A percentile compares a stretch with the other conserved stretches of the same genome.
These are phyloP conservation scores for Solen grandis DNA, from an alignment of 1,140 invertebrate species.

Conservation along the genomic window DNA sequence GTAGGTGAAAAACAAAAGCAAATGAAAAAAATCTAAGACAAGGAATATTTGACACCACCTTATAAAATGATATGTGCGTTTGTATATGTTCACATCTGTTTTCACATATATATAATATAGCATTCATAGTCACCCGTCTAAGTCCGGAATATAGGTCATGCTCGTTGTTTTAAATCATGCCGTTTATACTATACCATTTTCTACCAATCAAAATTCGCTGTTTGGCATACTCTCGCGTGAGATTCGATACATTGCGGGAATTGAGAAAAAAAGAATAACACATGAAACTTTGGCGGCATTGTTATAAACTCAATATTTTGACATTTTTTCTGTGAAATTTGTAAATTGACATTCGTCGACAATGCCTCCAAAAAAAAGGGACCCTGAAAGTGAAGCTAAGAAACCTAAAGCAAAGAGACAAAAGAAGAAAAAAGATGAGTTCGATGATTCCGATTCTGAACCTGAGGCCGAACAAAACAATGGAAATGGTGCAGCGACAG, in stretches of 20 bases:
- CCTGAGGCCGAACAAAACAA: conserved; percentile 59
- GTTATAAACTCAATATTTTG: background rate
- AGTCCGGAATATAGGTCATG: no score
- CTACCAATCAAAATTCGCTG: no score
- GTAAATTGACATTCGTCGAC: background rate
- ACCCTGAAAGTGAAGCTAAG: conserved; percentile 58
- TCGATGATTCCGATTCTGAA: conserved; percentile 65
- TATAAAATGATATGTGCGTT: no score
- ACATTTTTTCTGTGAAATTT: background rate
- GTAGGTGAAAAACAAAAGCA: no score
- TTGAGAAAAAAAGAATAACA: conserved; percentile 45
- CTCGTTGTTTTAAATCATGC: no score
- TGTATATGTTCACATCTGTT: no score
- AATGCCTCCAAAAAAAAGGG: conserved; percentile 70
- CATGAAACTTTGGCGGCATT: conserved; percentile 51
- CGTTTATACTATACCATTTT: no score
- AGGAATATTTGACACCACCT: no score
- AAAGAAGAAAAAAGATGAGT: conserved; percentile 69
- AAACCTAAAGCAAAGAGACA: conserved; percentile 64
- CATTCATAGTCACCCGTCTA: no score
- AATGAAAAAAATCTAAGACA: no score
- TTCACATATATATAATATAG: no score
- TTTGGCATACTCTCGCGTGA: conserved; percentile 12
- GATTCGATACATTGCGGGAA: background rate
- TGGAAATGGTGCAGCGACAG: conserved; percentile 60